Conservation (phyloP, 2,113 vertebrate species). For the Cebidichthys violaceus region DNA sequence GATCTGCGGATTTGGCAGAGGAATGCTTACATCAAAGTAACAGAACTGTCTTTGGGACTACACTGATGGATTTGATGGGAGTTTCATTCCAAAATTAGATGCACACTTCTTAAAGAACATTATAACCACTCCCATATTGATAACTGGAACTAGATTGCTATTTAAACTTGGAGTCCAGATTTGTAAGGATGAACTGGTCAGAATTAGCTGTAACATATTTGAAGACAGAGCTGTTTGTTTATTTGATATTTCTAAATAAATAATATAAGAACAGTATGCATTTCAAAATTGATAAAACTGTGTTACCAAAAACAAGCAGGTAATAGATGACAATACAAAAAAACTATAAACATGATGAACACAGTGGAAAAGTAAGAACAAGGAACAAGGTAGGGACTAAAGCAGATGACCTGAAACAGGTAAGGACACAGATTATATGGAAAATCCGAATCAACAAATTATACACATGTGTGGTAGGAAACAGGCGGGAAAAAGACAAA, state of each 20-base stretch:
- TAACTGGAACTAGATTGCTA: neutral
- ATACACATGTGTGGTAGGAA: too few species aligned
- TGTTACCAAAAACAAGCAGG: too few species aligned
- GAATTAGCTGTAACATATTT: neutral
- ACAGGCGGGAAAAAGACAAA: too few species aligned
- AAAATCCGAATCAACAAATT: too few species aligned
- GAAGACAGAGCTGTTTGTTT: neutral
- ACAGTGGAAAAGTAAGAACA: too few species aligned
- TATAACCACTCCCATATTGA: neutral
- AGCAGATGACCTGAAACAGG: too few species aligned
- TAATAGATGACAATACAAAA: too few species aligned
- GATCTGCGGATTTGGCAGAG: conserved; percentile 15
- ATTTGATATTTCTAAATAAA: neutral
- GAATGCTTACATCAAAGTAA: conserved; percentile 9
- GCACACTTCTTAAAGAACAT: neutral
- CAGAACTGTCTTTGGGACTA: neutral
- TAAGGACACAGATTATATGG: too few species aligned
- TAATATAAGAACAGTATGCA: too few species aligned
- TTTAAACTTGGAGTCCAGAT: neutral
- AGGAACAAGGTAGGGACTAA: too few species aligned
- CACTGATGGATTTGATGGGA: neutral
- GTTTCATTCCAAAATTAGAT: neutral
- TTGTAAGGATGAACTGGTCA: neutral
- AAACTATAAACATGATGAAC: too few species aligned
- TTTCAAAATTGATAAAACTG: too few species aligned